Evolutionary conservation across 2,113 vertebrate species (phyloP).

Genomic region (Alosa alosa): DNA sequence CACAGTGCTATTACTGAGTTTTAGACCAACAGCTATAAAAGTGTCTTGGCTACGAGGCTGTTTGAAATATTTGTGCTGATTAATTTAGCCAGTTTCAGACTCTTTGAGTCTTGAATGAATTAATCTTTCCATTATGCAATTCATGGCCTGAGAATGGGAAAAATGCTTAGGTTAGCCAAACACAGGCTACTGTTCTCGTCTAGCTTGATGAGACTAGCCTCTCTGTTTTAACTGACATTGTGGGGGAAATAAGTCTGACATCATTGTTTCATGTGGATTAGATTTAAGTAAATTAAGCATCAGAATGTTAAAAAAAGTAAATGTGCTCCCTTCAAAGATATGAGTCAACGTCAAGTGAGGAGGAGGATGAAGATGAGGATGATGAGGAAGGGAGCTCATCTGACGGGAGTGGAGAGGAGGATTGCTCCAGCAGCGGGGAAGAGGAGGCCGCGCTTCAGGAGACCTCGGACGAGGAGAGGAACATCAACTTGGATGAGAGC

Average conservation of each 20-base stretch:
- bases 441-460: slow-evolving; percentile 69
- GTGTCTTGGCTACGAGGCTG: not conserved
- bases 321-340: slow-evolving; percentile 71
- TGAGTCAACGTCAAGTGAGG: slow-evolving; percentile 87
- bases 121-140: not conserved
- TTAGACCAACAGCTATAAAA: not conserved
- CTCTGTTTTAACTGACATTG: not conserved
- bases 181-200: not conserved
- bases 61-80: not conserved
- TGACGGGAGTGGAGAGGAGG: slow-evolving; percentile 67
- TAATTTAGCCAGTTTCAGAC: not conserved
- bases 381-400: slow-evolving; percentile 75
- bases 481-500: slow-evolving; percentile 63
- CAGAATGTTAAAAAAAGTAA: not conserved
- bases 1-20: not conserved
- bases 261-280: not conserved
- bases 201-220: not conserved
- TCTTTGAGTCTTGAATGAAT: not conserved
- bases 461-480: slow-evolving; percentile 78
- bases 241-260: not conserved
- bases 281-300: not conserved
- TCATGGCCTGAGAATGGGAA: not conserved
- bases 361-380: slow-evolving; percentile 58
- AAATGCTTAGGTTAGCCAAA: not conserved
- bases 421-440: slow-evolving; percentile 72